These are phyloP conservation scores for Cotesia typhae DNA, from an alignment of 1,140 invertebrate species.

Conservation along the genomic window DNA sequence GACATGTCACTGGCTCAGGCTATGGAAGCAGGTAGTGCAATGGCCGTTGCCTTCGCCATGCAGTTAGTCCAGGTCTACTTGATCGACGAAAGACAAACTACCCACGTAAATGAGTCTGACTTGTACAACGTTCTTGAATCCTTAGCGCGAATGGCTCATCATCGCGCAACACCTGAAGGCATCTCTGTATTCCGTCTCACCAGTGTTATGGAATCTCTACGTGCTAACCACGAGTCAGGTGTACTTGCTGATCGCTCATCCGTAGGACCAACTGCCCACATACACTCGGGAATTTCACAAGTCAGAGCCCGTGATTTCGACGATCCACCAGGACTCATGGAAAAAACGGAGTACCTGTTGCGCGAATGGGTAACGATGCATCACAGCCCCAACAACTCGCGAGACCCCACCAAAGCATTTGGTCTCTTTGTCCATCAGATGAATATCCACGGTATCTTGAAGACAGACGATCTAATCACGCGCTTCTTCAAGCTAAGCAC, in stretches of 20 bases:
- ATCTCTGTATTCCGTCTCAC: slow-evolving; percentile 68
- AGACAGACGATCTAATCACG: slow-evolving; percentile 97
- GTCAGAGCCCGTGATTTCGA: slow-evolving; percentile 87
- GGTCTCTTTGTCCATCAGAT: slow-evolving; percentile 93
- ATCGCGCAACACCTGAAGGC: slow-evolving; percentile 82
- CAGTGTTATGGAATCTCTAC: slow-evolving; percentile 78
- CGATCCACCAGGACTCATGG: slow-evolving; percentile 92
- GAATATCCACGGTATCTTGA: slow-evolving; percentile 95
- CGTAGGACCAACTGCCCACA: slow-evolving; percentile 84
- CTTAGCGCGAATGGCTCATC: slow-evolving; percentile 78
- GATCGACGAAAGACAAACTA: slow-evolving; percentile 84
- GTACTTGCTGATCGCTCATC: slow-evolving; percentile 76
- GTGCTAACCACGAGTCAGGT: slow-evolving; percentile 76
- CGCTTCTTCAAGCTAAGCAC: slow-evolving; percentile 96
- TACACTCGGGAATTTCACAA: slow-evolving; percentile 90
- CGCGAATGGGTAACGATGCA: slow-evolving; percentile 96
- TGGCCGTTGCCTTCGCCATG: slow-evolving; percentile 89
- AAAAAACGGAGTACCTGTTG: slow-evolving; percentile 93
- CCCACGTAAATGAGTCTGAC: slow-evolving; percentile 83
- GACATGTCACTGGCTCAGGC: slow-evolving; percentile 85
- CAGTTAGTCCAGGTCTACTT: slow-evolving; percentile 89
- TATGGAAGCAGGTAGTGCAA: slow-evolving; percentile 88
- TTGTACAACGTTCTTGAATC: slow-evolving; percentile 86
- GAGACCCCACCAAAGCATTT: slow-evolving; percentile 94
- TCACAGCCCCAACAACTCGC: slow-evolving; percentile 78